Evolutionary conservation across 2,113 vertebrate genomes (phyloP).

Genomic region (Onychostoma macrolepis): DNA sequence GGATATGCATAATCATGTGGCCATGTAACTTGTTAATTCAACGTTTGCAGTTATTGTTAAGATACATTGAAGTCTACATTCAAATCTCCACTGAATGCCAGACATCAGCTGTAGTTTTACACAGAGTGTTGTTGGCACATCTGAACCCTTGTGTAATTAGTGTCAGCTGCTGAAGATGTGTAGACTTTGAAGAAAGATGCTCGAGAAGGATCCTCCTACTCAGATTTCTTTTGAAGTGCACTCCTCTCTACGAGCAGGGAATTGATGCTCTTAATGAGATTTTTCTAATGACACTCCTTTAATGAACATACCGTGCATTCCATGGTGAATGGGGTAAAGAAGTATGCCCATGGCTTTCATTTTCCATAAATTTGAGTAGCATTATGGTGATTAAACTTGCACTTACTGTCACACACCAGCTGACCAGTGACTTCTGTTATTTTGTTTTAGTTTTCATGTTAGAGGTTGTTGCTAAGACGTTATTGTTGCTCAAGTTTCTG

Average conservation of each 20-base stretch:
- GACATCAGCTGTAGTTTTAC: constrained; percentile 56
- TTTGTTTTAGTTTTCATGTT: background rate
- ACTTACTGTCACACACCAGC: background rate
- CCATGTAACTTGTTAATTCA: background rate
- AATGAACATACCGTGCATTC: background rate
- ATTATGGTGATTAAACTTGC: background rate
- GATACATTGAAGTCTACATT: background rate
- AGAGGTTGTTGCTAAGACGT: background rate
- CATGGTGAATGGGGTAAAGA: background rate
- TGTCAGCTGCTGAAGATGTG: constrained; percentile 62
- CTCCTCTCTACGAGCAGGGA: background rate
- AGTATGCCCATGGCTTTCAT: background rate
- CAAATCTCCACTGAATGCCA: constrained; percentile 58
- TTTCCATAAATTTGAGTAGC: background rate
- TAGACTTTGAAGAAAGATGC: constrained; percentile 28
- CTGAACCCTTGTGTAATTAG: constrained; percentile 58
- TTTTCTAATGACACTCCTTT: background rate
- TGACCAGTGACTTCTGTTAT: background rate
- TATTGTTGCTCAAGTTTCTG: background rate
- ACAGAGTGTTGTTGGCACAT: constrained; percentile 47
- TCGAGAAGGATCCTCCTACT: constrained; percentile 34
- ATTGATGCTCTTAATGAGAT: background rate
- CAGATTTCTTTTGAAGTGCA: background rate
- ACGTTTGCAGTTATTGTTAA: background rate
- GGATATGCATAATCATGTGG: background rate